These are phyloP conservation scores for Frankliniella intonsa DNA, from an alignment of 2,888 invertebrate species.

Conservation along the genomic window DNA sequence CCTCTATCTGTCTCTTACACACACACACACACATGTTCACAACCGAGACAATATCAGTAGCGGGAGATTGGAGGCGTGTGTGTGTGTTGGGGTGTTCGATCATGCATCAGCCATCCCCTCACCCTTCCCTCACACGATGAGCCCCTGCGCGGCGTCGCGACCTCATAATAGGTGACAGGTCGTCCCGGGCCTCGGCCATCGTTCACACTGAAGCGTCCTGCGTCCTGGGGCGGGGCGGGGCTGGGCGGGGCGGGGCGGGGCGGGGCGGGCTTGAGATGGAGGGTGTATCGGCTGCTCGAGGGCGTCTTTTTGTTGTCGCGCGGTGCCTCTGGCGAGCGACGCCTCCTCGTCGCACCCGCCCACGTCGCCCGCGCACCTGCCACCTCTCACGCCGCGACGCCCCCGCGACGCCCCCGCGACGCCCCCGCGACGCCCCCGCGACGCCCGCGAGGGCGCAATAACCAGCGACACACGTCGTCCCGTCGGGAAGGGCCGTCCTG, in stretches of 20 bases:
- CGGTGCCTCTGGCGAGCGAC: neutral
- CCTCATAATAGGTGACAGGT: neutral
- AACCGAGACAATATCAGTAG: neutral
- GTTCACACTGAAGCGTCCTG: neutral
- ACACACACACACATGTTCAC: neutral
- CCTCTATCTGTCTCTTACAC: neutral
- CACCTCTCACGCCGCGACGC: neutral
- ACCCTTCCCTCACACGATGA: neutral
- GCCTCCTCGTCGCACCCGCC: constrained; percentile 4
- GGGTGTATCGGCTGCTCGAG: neutral
- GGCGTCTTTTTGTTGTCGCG: constrained; percentile 1
- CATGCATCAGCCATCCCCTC: neutral
- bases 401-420: neutral
- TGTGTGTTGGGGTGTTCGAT: too few species aligned
- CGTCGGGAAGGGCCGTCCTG: neutral
- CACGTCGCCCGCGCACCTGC: neutral
- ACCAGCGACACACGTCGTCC: neutral
- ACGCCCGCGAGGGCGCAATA: neutral
- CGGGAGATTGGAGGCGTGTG: neutral
- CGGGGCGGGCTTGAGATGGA: neutral
- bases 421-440: neutral
- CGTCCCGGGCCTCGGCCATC: neutral
- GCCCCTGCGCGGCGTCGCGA: neutral
- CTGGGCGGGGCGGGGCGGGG: neutral
- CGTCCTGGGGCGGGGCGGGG: neutral